These are phyloP conservation scores for Geotrypetes seraphini DNA, from an alignment of 2,797 vertebrate species.

Conservation along the genomic window DNA sequence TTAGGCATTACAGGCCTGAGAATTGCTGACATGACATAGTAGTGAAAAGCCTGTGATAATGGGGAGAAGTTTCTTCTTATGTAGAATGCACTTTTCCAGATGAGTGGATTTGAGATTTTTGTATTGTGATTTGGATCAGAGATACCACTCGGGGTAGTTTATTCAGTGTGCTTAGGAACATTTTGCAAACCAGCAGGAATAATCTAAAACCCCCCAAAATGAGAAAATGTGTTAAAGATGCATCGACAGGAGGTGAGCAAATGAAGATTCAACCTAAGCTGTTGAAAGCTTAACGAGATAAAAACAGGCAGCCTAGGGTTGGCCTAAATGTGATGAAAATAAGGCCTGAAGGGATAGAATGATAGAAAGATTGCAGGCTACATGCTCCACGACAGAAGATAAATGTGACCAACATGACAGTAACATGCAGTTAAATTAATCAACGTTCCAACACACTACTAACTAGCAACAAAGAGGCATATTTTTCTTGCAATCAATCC, in stretches of 20 bases:
- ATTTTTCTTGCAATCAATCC: constrained; percentile 28
- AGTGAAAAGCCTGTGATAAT: too few relatives aligned
- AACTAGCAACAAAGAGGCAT: constrained; percentile 32
- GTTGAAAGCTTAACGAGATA: constrained; percentile 64
- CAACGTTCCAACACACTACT: constrained; percentile 40
- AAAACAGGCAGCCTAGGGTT: constrained; percentile 53
- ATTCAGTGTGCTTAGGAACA: too few relatives aligned
- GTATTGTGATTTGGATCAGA: too few relatives aligned
- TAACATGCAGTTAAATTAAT: constrained; percentile 79
- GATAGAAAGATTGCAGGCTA: constrained; percentile 68
- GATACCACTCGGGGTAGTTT: too few relatives aligned
- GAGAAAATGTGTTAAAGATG: constrained; percentile 34
- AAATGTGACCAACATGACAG: constrained; percentile 78
- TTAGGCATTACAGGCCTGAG: too few relatives aligned
- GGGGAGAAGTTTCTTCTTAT: too few relatives aligned
- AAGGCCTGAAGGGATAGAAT: constrained; percentile 70
- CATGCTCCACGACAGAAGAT: constrained; percentile 63
- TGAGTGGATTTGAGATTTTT: too few relatives aligned
- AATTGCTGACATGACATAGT: too few relatives aligned
- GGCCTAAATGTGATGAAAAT: constrained; percentile 62
- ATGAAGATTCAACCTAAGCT: constrained; percentile 55
- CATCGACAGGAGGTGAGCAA: constrained; percentile 52
- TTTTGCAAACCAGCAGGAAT: too few relatives aligned
- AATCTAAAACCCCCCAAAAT: too few relatives aligned
- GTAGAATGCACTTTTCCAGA: too few relatives aligned